These are phyloP conservation scores for Heteractis magnifica DNA, from an alignment of 92 coral and sea anemone genomes.

Conservation along the genomic window DNA sequence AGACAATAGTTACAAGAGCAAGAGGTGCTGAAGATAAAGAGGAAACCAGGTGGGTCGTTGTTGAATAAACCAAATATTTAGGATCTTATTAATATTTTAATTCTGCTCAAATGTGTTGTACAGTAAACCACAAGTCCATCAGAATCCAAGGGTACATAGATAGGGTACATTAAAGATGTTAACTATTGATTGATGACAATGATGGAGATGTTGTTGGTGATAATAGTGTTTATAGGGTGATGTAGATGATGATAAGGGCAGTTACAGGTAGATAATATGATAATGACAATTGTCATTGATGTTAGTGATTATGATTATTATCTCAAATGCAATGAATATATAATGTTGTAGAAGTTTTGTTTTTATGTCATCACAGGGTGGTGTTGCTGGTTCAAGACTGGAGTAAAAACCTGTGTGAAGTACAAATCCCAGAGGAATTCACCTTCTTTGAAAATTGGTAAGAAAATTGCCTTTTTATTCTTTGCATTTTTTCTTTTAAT, in stretches of 20 bases:
- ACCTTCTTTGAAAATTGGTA: constrained; percentile 17
- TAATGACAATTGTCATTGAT: no score
- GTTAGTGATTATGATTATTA: no score
- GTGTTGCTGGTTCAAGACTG: constrained; percentile 61
- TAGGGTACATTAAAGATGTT: no score
- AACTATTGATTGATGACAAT: not conserved
- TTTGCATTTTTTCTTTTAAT: not conserved
- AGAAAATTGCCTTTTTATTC: not conserved
- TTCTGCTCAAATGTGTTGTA: no score
- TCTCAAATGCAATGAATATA: no score
- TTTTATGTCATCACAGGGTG: constrained; percentile 47
- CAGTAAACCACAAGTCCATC: no score
- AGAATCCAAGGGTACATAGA: no score
- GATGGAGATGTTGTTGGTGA: not conserved
- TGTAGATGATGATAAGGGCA: not conserved
- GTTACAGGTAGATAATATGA: no score
- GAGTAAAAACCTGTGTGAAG: constrained; percentile 57
- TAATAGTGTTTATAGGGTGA: not conserved
- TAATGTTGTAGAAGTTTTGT: not conserved
- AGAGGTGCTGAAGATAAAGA: constrained; percentile 40
- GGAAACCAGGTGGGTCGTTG: constrained; percentile 43
- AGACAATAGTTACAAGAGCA: constrained; percentile 44
- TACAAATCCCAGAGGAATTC: constrained; percentile 48
- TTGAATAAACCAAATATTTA: not conserved
- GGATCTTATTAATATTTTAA: no score